phyloP scores from a whole-genome alignment of 2,797 vertebrate species.

The Phataginus tricuspis region DNA sequence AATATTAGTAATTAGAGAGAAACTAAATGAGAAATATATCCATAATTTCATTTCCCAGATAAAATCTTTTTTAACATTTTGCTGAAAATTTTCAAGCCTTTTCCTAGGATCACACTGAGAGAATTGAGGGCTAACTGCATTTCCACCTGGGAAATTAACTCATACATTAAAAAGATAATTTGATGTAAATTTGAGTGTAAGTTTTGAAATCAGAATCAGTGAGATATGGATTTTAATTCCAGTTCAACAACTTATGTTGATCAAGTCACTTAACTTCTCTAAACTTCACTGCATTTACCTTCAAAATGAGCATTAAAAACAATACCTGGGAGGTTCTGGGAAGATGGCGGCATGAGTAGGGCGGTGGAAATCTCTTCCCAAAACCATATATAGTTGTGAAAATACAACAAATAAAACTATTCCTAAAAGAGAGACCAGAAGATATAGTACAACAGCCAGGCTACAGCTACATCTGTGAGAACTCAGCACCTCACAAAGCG shows the following conservation, averaged over 20 bases:
- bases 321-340: not conserved
- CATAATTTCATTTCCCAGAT: not conserved
- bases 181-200: not conserved
- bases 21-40: not conserved
- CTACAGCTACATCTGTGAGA: too few species aligned
- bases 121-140: not conserved
- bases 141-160: not conserved
- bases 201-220: not conserved
- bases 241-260: not conserved
- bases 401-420: too few species aligned
- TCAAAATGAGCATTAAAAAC: not conserved
- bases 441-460: too few species aligned
- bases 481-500: too few species aligned
- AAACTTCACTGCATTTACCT: not conserved
- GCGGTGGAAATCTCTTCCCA: too few species aligned
- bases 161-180: not conserved
- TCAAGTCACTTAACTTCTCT: not conserved
- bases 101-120: not conserved
- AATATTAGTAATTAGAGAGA: not conserved
- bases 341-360: too few species aligned
- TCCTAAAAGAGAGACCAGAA: too few species aligned
- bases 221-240: not conserved
- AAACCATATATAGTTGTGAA: too few species aligned
- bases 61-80: not conserved
- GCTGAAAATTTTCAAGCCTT: not conserved